Conservation (phyloP, 2,797 vertebrate genomes). For the Gobionotothen gibberifrons region DNA sequence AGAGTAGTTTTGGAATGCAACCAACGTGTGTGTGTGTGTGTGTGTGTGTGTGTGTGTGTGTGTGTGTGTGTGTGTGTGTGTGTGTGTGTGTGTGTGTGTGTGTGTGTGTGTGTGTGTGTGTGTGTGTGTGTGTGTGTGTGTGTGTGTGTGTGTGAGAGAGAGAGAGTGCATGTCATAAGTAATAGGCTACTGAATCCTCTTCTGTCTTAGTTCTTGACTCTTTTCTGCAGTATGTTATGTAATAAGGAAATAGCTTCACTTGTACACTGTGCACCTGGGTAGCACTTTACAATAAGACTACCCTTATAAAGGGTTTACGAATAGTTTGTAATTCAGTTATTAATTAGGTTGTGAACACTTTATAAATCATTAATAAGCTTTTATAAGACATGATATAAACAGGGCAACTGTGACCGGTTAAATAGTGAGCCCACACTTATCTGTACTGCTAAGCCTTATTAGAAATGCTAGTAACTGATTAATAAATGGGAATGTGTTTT, state of each 20-base stretch:
- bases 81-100: constrained; percentile 12
- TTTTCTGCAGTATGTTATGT: constrained; percentile 3
- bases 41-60: constrained; percentile 15
- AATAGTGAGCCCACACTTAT: too few relatives aligned
- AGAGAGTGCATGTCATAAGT: constrained; percentile 14
- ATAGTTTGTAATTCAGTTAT: too few relatives aligned
- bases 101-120: constrained; percentile 15
- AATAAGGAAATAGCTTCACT: constrained; percentile 12
- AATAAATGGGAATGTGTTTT: too few relatives aligned
- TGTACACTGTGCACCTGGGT: constrained; percentile 38
- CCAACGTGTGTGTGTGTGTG: constrained; percentile 45
- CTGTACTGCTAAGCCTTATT: too few relatives aligned
- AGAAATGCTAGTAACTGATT: too few relatives aligned
- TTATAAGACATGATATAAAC: too few relatives aligned
- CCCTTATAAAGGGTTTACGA: too few relatives aligned
- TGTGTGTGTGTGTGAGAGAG: constrained; percentile 10
- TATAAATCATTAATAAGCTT: too few relatives aligned
- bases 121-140: constrained; percentile 12
- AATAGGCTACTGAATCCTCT: constrained; percentile 29
- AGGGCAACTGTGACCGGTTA: too few relatives aligned
- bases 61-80: constrained; percentile 24
- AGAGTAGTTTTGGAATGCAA: constrained; percentile 71
- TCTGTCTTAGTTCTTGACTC: constrained; percentile 15
- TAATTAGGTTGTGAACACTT: too few relatives aligned
- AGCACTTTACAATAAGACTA: too few relatives aligned